phyloP scores from a whole-genome alignment of 2,113 vertebrate species.

The Vulpes ferrilata region DNA sequence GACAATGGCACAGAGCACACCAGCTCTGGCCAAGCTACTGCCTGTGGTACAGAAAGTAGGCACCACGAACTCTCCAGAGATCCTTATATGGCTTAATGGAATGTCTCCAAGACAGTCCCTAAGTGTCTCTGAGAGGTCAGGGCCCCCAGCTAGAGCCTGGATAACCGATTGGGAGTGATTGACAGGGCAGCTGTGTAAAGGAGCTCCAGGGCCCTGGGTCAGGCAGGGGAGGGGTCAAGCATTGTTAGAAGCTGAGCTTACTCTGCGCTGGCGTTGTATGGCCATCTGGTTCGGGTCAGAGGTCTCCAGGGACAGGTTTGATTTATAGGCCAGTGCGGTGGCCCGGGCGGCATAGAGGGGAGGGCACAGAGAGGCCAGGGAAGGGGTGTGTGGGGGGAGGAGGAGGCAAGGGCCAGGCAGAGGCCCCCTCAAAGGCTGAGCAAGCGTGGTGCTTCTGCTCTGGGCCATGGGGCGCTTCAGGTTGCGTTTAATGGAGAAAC shows the following conservation, averaged over 20 bases:
- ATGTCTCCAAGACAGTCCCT: constrained; percentile 30
- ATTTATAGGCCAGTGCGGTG: constrained; percentile 71
- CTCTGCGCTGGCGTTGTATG: background rate
- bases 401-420: background rate
- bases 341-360: constrained; percentile 4
- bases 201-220: background rate
- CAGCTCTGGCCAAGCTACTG: background rate
- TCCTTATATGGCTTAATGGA: constrained; percentile 38
- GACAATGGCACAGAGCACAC: background rate
- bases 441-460: background rate
- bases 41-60: background rate
- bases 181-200: constrained; percentile 70
- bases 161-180: constrained; percentile 55
- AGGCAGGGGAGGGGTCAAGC: background rate
- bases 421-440: background rate
- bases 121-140: background rate
- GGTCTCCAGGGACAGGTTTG: constrained; percentile 78
- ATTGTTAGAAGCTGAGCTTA: constrained; percentile 45
- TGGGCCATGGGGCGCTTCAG: background rate
- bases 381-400: background rate
- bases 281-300: constrained; percentile 84
- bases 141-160: background rate
- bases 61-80: background rate
- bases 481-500: background rate
- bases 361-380: constrained; percentile 36